Evolutionary conservation across 2,113 vertebrate species (phyloP), one percentile per base, ranked within the genome.

Genomic region (Takifugu flavidus): DNA sequence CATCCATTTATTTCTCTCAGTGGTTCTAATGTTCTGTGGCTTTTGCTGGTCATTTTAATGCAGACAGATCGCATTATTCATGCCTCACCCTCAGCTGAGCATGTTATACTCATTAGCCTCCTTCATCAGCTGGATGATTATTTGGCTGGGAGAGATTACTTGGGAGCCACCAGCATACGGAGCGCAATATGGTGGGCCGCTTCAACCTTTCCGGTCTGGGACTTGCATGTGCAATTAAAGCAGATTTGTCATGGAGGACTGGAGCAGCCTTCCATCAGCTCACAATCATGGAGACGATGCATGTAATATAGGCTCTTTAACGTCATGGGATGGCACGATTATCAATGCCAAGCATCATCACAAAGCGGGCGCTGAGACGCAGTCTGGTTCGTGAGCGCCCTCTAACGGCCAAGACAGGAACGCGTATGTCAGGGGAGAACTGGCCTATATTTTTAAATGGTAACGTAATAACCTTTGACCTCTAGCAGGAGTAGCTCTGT

Each of bases 51-150:
- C 63, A 62, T 55, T 29, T 72, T 80, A 76, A 78, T 74, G 57
- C 50, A 73, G 65, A 82, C 77, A 69, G 79, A 81, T 79, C 70
- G 71, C 70, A 88, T 85, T 76, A 80, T 72, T 80, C 76, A 74
- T 56, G 61, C 65, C 67, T 77, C 73, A 72, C 64, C 69, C 77
- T 84, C 64, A 55, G 68, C 60, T 67, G 71, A 80, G 79, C 73
- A 65, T 78, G 71, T 77, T 75, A 78, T 74, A 79, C 63, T 78
- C 75, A 82, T 82, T 85, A 83, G 67, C 59, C 39, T 29, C 66
- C 69, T 70, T 77, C 72, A 86, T 76, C 49, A 71, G 53, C 54
- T 1, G 4, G 12, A 54, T 63, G 56, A 72, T 74, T 78, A 63
- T 73, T 83, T 78, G 72, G 57, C 75, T 65, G 45, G 46, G 26